Conservation (phyloP, 2,113 vertebrate species). For the Callithrix jacchus region DNA sequence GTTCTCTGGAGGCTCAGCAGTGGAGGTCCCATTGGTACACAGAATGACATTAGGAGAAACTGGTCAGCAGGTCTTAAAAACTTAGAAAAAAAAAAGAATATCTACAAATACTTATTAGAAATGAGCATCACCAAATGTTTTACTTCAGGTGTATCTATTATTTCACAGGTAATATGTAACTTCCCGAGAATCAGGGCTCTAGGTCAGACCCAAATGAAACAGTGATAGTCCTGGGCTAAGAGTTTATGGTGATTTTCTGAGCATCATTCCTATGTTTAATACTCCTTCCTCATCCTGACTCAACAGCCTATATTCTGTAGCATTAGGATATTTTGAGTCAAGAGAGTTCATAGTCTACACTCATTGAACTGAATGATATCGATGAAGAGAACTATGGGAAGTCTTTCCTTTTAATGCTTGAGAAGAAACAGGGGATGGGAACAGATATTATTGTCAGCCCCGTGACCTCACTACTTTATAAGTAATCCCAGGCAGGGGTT, state of each 20-base stretch:
- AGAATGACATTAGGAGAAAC: background rate
- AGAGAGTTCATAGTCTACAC: background rate
- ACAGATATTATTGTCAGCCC: background rate
- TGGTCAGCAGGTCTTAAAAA: background rate
- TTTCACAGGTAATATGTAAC: background rate
- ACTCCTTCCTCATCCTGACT: background rate
- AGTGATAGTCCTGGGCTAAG: background rate
- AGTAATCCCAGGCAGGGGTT: background rate
- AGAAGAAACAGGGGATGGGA: background rate
- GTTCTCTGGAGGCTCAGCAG: background rate
- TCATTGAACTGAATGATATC: background rate
- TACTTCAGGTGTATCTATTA: background rate
- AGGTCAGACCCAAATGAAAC: background rate
- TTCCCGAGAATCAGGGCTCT: background rate
- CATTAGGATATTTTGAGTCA: background rate
- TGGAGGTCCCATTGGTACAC: background rate
- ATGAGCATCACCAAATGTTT: background rate
- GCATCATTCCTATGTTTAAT: background rate
- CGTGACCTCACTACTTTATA: background rate
- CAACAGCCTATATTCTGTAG: background rate
- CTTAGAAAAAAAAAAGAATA: background rate
- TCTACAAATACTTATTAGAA: background rate
- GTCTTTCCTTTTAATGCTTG: background rate
- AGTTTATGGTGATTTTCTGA: background rate
- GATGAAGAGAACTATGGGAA: background rate